phyloP scores from a whole-genome alignment of 2,113 vertebrate species.

The Corapipo altera region DNA sequence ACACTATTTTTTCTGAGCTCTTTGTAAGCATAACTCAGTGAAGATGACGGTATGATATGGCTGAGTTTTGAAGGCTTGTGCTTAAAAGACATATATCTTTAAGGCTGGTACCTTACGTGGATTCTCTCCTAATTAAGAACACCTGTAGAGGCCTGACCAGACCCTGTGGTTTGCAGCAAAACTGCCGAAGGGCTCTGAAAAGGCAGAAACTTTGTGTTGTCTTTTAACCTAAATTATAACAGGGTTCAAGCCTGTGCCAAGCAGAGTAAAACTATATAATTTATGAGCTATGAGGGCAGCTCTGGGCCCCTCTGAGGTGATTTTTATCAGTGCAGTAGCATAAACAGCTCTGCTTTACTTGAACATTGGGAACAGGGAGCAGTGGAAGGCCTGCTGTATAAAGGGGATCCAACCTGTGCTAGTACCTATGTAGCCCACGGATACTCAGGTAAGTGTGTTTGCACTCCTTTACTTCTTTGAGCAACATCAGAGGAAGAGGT shows the following conservation, averaged over 20 bases:
- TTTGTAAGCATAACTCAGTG: constrained; percentile 50
- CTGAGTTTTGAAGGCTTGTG: constrained; percentile 51
- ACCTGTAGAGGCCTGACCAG: constrained; percentile 56
- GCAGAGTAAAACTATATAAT: constrained; percentile 43
- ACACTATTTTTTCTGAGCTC: constrained; percentile 62
- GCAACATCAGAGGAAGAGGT: neutral
- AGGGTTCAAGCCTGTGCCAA: constrained; percentile 53
- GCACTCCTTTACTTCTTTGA: neutral
- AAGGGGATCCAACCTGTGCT: neutral
- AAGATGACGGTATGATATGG: constrained; percentile 46
- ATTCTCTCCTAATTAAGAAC: constrained; percentile 53
- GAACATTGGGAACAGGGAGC: neutral
- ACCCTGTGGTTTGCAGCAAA: constrained; percentile 56
- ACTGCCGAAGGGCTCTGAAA: constrained; percentile 53
- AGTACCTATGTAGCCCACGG: neutral
- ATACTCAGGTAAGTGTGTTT: neutral
- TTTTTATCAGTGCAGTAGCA: constrained; percentile 61
- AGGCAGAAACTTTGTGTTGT: constrained; percentile 35
- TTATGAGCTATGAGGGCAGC: constrained; percentile 35
- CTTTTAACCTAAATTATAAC: constrained; percentile 61
- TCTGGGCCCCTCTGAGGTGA: constrained; percentile 33
- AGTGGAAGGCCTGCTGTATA: neutral
- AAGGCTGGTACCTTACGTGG: constrained; percentile 31
- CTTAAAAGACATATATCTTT: constrained; percentile 60
- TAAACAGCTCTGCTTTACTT: constrained; percentile 32